Evolutionary conservation across 1,140 invertebrate genomes (phyloP), one percentile per base, ranked within the genome.

Genomic region (Achatina immaculata): DNA sequence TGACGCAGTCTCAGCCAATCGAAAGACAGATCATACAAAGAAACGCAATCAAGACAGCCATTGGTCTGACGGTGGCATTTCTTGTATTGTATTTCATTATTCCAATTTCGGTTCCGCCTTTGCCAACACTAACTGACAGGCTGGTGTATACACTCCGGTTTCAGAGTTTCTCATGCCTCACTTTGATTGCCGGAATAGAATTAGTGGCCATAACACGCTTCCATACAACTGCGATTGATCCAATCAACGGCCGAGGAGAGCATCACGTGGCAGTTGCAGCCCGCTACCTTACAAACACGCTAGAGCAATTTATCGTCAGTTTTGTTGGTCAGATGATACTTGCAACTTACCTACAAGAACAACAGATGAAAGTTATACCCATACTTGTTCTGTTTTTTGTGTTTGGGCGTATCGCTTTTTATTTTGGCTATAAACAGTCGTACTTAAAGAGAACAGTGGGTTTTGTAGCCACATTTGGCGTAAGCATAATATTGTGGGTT

Each of bases 361-460:
- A n/a, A 6, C 80, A 81, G 31, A 81, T 81, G 58, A 75, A 68
- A 66, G 42, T 58, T 31, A 81, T 81, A 31, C 80, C 80, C 14
- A 75, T 81, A 14, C 55, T 81, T 1, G 80, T 81, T 0, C 1
- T 43, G 21, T 36, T 81, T 21, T 81, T 81, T 42, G 80, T 81
- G 0, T n/a, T 68, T 21, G 80, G 72, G 11, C 51, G 80, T 16
- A 55, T 81, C 36, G 38, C 62, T 28, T 81, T 75, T 28, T 81
- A 72, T 31, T n/a, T 75, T 51, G 80, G 80, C 16, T 81, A 81
- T 58, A 36, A 43, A 31, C 43, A 9, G 3, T 73, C 55, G n/a
- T 76, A 75, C 62, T 21, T 81, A n/a, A 28, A 74, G 4, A 34
- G 80, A 34, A 51, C 69, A 16, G n/a, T 68, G 6, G 80, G 80